Evolutionary conservation across 2,888 invertebrate species (phyloP).

Genomic region (Cenopis cana): DNA sequence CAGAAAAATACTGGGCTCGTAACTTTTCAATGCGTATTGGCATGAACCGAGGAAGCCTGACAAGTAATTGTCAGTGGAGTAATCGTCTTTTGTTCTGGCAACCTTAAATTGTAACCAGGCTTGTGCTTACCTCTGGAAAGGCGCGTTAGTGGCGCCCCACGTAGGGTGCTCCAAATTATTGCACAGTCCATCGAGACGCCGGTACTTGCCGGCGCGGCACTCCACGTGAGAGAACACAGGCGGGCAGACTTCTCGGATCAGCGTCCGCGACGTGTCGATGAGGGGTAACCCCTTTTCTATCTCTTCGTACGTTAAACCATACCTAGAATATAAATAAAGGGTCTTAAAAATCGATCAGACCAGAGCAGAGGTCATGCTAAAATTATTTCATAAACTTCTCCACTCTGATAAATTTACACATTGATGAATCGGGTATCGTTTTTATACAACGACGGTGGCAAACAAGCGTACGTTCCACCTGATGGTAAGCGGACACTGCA

Average conservation of each 20-base stretch:
- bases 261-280: conserved; percentile 94
- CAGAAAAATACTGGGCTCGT: background rate
- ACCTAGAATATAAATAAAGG: conserved; percentile 80
- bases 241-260: conserved; percentile 94
- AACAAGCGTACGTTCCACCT: no score
- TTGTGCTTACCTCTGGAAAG: conserved; percentile 89
- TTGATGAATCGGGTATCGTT: no score
- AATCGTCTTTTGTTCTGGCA: background rate
- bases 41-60: no score
- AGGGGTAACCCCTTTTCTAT: conserved; percentile 94
- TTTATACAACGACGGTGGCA: no score
- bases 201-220: conserved; percentile 94
- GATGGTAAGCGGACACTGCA: no score
- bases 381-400: background rate
- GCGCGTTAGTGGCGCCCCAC: conserved; percentile 94
- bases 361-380: background rate
- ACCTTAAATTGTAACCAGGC: background rate
- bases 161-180: conserved; percentile 95
- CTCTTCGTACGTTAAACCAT: conserved; percentile 93
- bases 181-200: conserved; percentile 94
- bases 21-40: no score
- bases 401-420: no score
- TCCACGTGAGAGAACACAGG: conserved; percentile 94
- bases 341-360: background rate
- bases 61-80: no score